These are phyloP conservation scores for Pyrochroa serraticornis DNA, from an alignment of 2,888 invertebrate genomes.

Conservation along the genomic window DNA sequence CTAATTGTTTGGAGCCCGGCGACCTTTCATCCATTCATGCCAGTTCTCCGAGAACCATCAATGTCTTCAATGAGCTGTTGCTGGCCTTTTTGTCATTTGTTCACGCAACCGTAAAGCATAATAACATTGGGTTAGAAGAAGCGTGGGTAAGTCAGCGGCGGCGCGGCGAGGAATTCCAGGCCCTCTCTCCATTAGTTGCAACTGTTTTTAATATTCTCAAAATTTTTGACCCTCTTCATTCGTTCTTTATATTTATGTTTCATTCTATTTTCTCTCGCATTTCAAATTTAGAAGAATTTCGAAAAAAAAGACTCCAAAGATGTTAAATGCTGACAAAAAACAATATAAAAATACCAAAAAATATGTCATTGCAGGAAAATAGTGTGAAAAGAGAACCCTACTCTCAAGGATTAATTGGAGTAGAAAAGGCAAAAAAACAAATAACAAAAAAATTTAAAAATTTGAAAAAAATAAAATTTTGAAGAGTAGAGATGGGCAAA, in stretches of 20 bases:
- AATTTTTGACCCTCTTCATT: too few species aligned
- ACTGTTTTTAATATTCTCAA: too few species aligned
- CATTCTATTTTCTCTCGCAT: too few species aligned
- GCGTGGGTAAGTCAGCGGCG: conserved; percentile 36
- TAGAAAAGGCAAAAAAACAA: neutral
- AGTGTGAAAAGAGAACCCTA: too few species aligned
- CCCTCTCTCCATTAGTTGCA: too few species aligned
- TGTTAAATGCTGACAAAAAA: too few species aligned
- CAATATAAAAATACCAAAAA: too few species aligned
- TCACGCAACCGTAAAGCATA: conserved; percentile 51
- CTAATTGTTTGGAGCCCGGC: conserved; percentile 51
- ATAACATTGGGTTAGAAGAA: conserved; percentile 31
- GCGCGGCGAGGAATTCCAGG: conserved; percentile 24
- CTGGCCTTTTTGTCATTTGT: conserved; percentile 50
- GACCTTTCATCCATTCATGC: conserved; percentile 48
- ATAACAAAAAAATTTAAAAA: neutral
- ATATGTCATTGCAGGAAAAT: too few species aligned
- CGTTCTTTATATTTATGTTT: too few species aligned
- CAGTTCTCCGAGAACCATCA: conserved; percentile 38
- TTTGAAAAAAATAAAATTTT: neutral
- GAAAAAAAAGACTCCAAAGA: too few species aligned
- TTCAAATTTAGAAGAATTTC: too few species aligned
- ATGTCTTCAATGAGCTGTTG: conserved; percentile 47
- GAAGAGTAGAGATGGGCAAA: too few species aligned
- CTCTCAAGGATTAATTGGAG: neutral